Conservation (phyloP, 2,888 invertebrate genomes). For the Drosophila vallismaia region DNA sequence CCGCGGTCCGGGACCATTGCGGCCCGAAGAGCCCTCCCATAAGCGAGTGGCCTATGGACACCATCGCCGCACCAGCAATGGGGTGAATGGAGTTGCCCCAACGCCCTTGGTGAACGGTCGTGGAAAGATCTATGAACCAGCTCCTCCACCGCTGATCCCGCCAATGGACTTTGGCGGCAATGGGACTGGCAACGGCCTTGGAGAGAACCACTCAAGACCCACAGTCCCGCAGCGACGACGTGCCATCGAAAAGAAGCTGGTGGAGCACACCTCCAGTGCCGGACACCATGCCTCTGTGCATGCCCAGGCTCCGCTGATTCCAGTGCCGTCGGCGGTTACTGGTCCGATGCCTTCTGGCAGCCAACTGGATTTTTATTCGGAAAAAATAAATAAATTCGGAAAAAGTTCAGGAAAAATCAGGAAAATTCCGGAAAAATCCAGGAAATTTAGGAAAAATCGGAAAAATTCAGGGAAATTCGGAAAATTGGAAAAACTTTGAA, state of each 20-base stretch:
- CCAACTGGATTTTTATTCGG: too few species aligned
- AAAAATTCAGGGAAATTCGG: too few species aligned
- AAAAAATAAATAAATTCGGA: too few species aligned
- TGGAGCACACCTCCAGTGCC: constrained; percentile 71
- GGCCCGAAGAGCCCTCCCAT: constrained; percentile 58
- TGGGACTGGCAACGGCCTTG: not conserved
- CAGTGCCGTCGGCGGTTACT: not conserved
- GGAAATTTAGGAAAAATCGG: too few species aligned
- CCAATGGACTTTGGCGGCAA: constrained; percentile 42
- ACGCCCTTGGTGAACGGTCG: constrained; percentile 56
- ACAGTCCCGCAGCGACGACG: constrained; percentile 89
- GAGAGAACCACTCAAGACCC: constrained; percentile 82
- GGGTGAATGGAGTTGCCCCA: constrained; percentile 20
- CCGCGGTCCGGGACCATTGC: constrained; percentile 49
- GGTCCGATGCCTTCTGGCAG: constrained; percentile 1
- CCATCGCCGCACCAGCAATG: constrained; percentile 83
- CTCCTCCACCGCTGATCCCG: constrained; percentile 17
- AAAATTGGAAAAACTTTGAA: too few species aligned
- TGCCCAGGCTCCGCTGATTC: constrained; percentile 16
- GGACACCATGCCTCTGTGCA: constrained; percentile 5
- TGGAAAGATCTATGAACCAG: constrained; percentile 66
- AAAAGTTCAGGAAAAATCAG: too few species aligned
- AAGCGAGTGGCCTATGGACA: constrained; percentile 55
- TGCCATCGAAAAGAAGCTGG: constrained; percentile 85
- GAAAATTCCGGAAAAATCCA: too few species aligned